Base-by-base conservation (phyloP, 1,140 invertebrate species). In the Drosophila punjabiensis region DNA sequence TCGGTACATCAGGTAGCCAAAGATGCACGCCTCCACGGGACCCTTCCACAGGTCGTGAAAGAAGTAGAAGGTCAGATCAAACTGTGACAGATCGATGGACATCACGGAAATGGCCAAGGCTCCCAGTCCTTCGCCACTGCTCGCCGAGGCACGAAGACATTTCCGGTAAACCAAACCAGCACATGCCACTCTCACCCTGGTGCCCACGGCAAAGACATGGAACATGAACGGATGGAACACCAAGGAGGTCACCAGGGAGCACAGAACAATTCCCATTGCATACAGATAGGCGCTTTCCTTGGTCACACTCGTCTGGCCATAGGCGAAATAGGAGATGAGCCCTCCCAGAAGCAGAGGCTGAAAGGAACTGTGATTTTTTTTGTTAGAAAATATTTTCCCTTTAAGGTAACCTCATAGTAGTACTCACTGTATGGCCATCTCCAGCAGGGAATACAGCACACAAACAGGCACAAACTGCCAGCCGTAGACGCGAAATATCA, bases 91-190 rank as follows among this genome's bases (percentile, higher is more conserved):
- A 74, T 93, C 84, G 30, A 88, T 98, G 11, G 97, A 97, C 79
- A 98, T 95, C 5, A 98, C 92, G 81, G 98, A 98, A 14, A 98
- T 95, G 41, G 98, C 95, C 93, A 97, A 96, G 0, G 97, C 97
- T 8, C 95, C 95, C 1, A 96, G 96, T 2, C 96, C 96, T 71
- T 96, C 94, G 58, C 94, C 86, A 0, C 96, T 94, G 5, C 93
- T 94, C 48, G 95, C 95, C 68, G 94, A 95, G 60, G 96, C 93
- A 2, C 94, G 94, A 76, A 96, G 93, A 75, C 95, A 94, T 95
- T 96, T 86, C 39, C 94, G 93, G 60, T 81, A 87, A 32, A 92
- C 85, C 18, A 91, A 52, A 1, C 89, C 89, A 4, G 89, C 91
- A 13, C 73, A 94, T 1, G 96, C 96, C 14, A 95, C 92, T 35